A percentile compares a stretch with the other conserved stretches of the same genome.
These are phyloP conservation scores for Bolborhynchus lineola DNA, from an alignment of 2,113 vertebrate species.

Conservation along the genomic window DNA sequence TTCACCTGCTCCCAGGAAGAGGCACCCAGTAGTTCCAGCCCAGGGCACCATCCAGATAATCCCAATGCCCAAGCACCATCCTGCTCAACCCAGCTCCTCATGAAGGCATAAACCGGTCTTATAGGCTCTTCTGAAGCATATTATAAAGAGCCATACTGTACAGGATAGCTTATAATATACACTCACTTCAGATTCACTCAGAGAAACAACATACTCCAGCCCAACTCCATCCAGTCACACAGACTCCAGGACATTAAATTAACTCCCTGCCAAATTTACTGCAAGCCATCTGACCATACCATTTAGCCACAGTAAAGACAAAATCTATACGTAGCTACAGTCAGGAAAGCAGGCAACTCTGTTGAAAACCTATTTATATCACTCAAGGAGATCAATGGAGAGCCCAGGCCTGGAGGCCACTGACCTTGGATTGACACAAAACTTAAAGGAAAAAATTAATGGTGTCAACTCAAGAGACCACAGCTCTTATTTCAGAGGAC, in stretches of 20 bases:
- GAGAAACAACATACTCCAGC: not conserved
- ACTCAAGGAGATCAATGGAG: constrained; percentile 39
- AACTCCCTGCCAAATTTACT: constrained; percentile 7
- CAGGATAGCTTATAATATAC: not conserved
- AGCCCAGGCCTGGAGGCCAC: not conserved
- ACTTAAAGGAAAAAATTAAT: constrained; percentile 30
- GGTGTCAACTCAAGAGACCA: not conserved
- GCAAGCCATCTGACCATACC: not conserved
- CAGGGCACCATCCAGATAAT: not conserved
- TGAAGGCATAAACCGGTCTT: not conserved
- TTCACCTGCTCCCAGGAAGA: not conserved
- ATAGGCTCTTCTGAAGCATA: not conserved
- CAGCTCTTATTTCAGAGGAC: not conserved
- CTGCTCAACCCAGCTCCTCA: not conserved
- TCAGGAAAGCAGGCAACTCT: constrained; percentile 16
- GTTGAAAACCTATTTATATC: constrained; percentile 35
- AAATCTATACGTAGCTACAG: constrained; percentile 13
- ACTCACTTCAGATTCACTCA: not conserved
- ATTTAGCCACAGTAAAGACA: constrained; percentile 30
- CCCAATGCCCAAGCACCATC: not conserved
- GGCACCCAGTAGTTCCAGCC: not conserved
- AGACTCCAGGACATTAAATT: not conserved
- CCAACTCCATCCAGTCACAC: not conserved
- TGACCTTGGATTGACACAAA: constrained; percentile 30
- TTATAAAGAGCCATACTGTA: not conserved